Base-by-base conservation (phyloP, 2,113 vertebrate species). In the Zosterops lateralis region DNA sequence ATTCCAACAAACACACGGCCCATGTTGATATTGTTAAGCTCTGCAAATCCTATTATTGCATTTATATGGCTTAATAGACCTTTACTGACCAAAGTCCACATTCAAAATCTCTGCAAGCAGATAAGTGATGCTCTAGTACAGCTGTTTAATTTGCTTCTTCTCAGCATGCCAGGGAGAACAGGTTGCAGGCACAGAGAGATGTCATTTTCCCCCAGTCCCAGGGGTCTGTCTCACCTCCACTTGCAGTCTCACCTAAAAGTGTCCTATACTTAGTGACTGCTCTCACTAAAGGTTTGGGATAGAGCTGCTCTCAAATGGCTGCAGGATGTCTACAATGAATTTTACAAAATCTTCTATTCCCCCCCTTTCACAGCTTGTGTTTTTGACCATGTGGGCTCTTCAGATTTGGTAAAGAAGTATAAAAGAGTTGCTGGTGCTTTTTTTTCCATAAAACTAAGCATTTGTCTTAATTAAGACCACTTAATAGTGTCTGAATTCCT, bases 61-160 rank as follows among this genome's bases (percentile, higher is more conserved):
- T 56, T 84, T 87, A 94, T 73, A 72, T 38, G 57, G 62, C 44
- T 93, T 92, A 79, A 91, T 77, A 92, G 75, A 93, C 67, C 47
- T 89, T 76, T 85, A 89, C 87, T 89, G 93, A 92, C 89, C 84
- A 73, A 95, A 92, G 95, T 95, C 87, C 87, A 22, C 1, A 2
- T 89, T 87, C 48, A 71, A 90, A 85, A 54, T 19, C 50, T 90
- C 64, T 58, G 42, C 47, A 76, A 89, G 78, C 89, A 71, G 65
- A 87, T 44, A 92, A 58, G 17, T 53, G 51, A 1, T 1, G 24
- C 38, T 74, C 28, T 5, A 0, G 40, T 9, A 40, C 4, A 67
- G 31, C 44, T 22, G 4, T 84, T 74, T 50, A 34, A 5, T 34
- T 42, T 36, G 8, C 24, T 70, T 50, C 54, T 72, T 67, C 90